Evolutionary conservation across 2,797 vertebrate genomes (phyloP).

Genomic region (Bryconaethiops microstoma): DNA sequence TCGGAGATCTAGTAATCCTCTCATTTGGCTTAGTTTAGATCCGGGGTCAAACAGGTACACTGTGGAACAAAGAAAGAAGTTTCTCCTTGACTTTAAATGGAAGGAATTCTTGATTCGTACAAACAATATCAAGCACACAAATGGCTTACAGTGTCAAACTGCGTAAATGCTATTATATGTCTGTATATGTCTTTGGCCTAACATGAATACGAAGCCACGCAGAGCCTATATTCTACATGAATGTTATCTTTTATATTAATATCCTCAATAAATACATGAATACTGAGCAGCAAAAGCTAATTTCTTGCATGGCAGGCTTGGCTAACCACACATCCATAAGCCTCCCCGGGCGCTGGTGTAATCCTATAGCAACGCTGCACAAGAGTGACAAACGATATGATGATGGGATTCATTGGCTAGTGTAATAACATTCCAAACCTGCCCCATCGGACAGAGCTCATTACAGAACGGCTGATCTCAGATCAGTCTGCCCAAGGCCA

Average conservation of each 20-base stretch:
- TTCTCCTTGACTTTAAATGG: background rate
- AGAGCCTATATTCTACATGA: conserved; percentile 57
- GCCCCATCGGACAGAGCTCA: conserved; percentile 12
- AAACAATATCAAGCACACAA: background rate
- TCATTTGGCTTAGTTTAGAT: conserved; percentile 30
- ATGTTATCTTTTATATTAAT: conserved; percentile 31
- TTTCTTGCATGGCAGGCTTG: conserved; percentile 54
- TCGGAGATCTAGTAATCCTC: background rate
- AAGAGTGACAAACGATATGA: conserved; percentile 60
- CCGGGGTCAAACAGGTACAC: conserved; percentile 25
- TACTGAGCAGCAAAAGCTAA: conserved; percentile 43
- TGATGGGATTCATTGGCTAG: conserved; percentile 56
- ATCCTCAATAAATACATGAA: conserved; percentile 45
- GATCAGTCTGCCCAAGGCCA: conserved; percentile 29
- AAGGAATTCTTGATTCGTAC: background rate
- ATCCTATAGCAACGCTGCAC: conserved; percentile 57
- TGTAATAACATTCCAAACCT: conserved; percentile 52
- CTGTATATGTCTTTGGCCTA: conserved; percentile 47
- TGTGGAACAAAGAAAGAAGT: background rate
- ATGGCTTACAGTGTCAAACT: background rate
- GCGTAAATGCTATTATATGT: background rate
- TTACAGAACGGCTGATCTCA: conserved; percentile 24
- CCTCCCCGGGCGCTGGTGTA: conserved; percentile 48
- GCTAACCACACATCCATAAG: conserved; percentile 45
- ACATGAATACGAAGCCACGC: conserved; percentile 33